Conservation (phyloP, 2,113 vertebrate genomes). For the Lepus timidus region DNA sequence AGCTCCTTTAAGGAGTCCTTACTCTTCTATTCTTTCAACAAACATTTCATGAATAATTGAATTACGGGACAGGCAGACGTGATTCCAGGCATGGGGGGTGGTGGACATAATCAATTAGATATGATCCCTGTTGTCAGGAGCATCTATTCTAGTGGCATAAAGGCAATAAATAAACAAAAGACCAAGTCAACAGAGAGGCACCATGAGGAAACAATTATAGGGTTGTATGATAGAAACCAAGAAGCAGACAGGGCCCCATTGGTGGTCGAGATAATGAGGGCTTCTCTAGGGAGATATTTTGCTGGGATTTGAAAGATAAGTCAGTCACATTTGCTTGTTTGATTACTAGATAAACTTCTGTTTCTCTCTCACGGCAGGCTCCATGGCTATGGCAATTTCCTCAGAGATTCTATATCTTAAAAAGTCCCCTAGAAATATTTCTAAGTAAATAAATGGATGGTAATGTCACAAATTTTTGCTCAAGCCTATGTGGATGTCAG, state of each 20-base stretch:
- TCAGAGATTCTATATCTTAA: neutral
- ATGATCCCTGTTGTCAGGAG: neutral
- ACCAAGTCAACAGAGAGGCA: neutral
- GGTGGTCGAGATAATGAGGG: no score
- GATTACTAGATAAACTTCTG: conserved; percentile 5
- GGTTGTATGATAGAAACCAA: no score
- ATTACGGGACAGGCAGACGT: neutral
- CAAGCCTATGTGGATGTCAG: neutral
- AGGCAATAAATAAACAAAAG: neutral
- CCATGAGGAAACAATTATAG: neutral
- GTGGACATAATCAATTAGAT: neutral
- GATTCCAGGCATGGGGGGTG: neutral
- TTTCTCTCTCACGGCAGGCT: neutral
- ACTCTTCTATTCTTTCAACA: conserved; percentile 32
- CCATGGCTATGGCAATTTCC: neutral
- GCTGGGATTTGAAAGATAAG: neutral
- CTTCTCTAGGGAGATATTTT: neutral
- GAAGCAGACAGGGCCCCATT: neutral
- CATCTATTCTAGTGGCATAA: neutral
- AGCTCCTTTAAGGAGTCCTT: neutral
- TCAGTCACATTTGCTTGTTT: neutral
- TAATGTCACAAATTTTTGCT: conserved; percentile 39
- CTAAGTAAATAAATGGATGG: neutral
- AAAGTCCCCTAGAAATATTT: neutral
- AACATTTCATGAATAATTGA: conserved; percentile 48